Evolutionary conservation across 2,797 vertebrate species (phyloP).

Genomic region (Acipenser oxyrinchus): DNA sequence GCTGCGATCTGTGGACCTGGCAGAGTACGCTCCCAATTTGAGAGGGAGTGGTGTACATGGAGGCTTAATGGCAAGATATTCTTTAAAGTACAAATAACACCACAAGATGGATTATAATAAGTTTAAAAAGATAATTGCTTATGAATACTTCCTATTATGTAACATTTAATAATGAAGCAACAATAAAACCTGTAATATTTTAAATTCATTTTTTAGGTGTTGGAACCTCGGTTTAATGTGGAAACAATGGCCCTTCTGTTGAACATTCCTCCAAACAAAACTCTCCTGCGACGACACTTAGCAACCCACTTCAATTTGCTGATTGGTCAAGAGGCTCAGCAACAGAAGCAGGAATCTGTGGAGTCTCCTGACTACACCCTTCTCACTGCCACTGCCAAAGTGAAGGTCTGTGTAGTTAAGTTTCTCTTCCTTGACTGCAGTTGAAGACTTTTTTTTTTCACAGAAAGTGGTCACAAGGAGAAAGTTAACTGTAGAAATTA

Average conservation of each 20-base stretch:
- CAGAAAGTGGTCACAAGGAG: too few relatives aligned
- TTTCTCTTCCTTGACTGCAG: neutral
- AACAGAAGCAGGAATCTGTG: constrained; percentile 83
- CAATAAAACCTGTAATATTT: too few relatives aligned
- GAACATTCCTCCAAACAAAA: constrained; percentile 96
- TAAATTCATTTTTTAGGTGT: constrained; percentile 56
- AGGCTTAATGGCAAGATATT: constrained; percentile 81
- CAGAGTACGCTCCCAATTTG: constrained; percentile 93
- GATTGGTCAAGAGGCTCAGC: constrained; percentile 83
- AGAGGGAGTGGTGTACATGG: constrained; percentile 93
- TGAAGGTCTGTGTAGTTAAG: constrained; percentile 68
- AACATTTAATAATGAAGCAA: too few relatives aligned
- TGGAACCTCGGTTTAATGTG: constrained; percentile 93
- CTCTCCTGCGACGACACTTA: constrained; percentile 83
- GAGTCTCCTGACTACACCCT: constrained; percentile 84
- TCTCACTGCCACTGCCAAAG: constrained; percentile 88
- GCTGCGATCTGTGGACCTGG: constrained; percentile 89
- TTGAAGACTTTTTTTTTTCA: too few relatives aligned
- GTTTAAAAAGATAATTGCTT: too few relatives aligned
- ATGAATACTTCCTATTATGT: too few relatives aligned
- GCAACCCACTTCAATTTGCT: constrained; percentile 94
- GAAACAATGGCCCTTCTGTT: constrained; percentile 93
- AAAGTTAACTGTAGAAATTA: too few relatives aligned
- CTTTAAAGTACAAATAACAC: too few relatives aligned
- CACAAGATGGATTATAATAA: too few relatives aligned